Evolutionary conservation across 2,797 vertebrate species (phyloP).

Genomic region (Acanthornis magna): DNA sequence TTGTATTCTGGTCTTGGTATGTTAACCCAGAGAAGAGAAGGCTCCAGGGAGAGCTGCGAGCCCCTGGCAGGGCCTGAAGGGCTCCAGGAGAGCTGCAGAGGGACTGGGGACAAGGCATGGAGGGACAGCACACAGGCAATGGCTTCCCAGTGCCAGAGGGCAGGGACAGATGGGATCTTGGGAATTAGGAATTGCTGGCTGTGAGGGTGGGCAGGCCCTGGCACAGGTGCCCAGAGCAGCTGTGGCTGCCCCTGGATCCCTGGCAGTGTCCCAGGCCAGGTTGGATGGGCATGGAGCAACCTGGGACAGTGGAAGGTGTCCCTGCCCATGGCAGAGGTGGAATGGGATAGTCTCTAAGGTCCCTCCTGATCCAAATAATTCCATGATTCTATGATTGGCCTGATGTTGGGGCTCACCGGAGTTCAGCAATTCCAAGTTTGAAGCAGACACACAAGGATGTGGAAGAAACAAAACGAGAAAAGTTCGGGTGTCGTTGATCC

Average conservation of each 20-base stretch:
- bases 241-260: neutral
- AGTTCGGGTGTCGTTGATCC: neutral
- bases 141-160: neutral
- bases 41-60: neutral
- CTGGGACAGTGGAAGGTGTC: neutral
- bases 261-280: neutral
- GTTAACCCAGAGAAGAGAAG: neutral
- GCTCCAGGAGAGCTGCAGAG: neutral
- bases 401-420: accelerated
- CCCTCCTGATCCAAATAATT: neutral
- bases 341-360: neutral
- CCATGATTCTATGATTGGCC: neutral
- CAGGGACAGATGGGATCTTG: accelerated
- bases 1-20: neutral
- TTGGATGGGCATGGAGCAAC: accelerated
- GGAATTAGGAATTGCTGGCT: accelerated
- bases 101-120: neutral
- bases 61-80: neutral
- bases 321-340: neutral
- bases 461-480: neutral
- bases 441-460: accelerated
- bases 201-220: neutral
- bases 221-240: neutral
- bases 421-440: neutral
- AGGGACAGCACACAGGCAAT: neutral